These are phyloP conservation scores for Galagoides demidoff DNA, from an alignment of 2,797 vertebrate species.

Conservation along the genomic window DNA sequence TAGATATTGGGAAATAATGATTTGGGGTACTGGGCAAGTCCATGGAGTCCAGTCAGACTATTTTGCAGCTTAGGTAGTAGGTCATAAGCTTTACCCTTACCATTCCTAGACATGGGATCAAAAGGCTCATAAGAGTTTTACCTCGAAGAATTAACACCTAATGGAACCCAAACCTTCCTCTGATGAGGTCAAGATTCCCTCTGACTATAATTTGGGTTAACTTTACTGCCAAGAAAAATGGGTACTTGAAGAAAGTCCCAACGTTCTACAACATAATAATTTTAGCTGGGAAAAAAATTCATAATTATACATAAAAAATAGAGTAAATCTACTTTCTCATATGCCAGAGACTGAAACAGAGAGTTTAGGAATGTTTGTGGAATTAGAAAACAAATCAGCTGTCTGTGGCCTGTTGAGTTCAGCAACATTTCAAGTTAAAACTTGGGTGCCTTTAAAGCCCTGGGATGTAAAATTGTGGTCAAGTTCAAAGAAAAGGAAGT, in stretches of 20 bases:
- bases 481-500: constrained; percentile 8
- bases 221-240: not conserved
- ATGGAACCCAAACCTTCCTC: not conserved
- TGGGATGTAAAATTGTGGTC: not conserved
- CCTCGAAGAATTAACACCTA: not conserved
- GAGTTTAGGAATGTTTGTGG: not conserved
- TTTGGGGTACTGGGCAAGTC: not conserved
- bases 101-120: not conserved
- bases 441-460: not conserved
- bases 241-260: not conserved
- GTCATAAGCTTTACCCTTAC: not conserved
- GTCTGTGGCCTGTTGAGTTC: not conserved
- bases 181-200: not conserved
- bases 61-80: not conserved
- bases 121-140: constrained; percentile 7
- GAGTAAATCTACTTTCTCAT: not conserved
- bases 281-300: not conserved
- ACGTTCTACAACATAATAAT: not conserved
- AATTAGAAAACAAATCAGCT: not conserved
- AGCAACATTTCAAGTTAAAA: not conserved
- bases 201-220: constrained; percentile 6
- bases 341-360: not conserved
- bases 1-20: not conserved
- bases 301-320: not conserved
- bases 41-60: not conserved